phyloP scores from a whole-genome alignment of 1,140 invertebrate genomes.

The Zaprionus tsacasi region DNA sequence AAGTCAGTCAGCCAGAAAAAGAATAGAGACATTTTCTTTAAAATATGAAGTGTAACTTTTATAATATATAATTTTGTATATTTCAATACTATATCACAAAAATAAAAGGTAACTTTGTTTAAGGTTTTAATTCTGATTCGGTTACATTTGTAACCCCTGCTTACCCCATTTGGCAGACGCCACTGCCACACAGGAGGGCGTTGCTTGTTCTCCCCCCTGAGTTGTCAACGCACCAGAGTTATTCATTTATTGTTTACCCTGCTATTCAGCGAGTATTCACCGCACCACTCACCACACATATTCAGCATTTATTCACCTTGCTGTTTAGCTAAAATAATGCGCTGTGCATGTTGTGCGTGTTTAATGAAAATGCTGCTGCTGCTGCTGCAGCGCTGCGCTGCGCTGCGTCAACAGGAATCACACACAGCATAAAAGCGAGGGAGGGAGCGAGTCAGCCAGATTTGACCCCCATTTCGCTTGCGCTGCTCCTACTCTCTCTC shows the following conservation, averaged over 20 bases:
- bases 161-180: background rate
- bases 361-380: background rate
- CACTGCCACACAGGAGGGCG: background rate
- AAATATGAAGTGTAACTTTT: too few species aligned
- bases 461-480: constrained; percentile 1
- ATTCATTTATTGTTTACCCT: background rate
- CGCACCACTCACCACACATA: background rate
- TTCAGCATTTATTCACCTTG: background rate
- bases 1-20: too few species aligned
- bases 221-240: background rate
- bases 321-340: background rate
- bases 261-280: background rate
- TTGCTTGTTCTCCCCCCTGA: background rate
- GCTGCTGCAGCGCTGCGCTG: background rate
- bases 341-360: background rate
- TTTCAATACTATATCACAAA: too few species aligned
- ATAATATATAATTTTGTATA: too few species aligned
- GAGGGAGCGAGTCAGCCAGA: background rate
- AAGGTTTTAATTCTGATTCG: too few species aligned
- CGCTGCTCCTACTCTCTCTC: background rate
- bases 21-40: too few species aligned
- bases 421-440: background rate
- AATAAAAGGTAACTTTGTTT: too few species aligned
- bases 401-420: background rate
- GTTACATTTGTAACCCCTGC: too few species aligned